These are phyloP conservation scores for Grapholita molesta DNA, from an alignment of 1,140 invertebrate genomes.

Conservation along the genomic window DNA sequence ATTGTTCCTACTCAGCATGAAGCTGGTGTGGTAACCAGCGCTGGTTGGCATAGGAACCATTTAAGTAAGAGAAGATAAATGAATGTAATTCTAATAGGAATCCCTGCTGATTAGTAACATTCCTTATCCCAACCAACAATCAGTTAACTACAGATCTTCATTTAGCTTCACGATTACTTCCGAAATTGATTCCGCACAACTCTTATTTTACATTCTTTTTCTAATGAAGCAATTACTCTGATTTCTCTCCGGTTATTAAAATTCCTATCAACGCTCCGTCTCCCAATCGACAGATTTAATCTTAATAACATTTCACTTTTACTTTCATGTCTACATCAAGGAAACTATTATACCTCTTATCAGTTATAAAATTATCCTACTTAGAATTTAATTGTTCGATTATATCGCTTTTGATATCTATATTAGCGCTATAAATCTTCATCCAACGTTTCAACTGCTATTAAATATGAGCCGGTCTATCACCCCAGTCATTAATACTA, in stretches of 20 bases:
- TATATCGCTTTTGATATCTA: not conserved
- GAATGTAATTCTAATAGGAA: too few species aligned
- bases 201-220: not conserved
- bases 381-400: not conserved
- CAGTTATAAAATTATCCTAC: not conserved
- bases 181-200: not conserved
- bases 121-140: not conserved
- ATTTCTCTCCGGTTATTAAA: slow-evolving; percentile 33
- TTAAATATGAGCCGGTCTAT: not conserved
- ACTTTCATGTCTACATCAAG: not conserved
- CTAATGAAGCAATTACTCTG: not conserved
- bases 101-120: not conserved
- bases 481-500: not conserved
- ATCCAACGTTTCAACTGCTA: not conserved
- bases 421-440: slow-evolving; percentile 5
- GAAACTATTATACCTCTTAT: not conserved
- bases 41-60: too few species aligned
- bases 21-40: too few species aligned
- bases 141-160: slow-evolving; percentile 1
- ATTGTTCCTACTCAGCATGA: too few species aligned
- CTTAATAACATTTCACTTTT: slow-evolving; percentile 9
- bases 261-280: slow-evolving; percentile 36
- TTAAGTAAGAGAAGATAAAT: too few species aligned
- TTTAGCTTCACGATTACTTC: not conserved
- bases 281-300: slow-evolving; percentile 2